Base-by-base conservation (phyloP, 2,113 vertebrate species). In the Cinclus cinclus region DNA sequence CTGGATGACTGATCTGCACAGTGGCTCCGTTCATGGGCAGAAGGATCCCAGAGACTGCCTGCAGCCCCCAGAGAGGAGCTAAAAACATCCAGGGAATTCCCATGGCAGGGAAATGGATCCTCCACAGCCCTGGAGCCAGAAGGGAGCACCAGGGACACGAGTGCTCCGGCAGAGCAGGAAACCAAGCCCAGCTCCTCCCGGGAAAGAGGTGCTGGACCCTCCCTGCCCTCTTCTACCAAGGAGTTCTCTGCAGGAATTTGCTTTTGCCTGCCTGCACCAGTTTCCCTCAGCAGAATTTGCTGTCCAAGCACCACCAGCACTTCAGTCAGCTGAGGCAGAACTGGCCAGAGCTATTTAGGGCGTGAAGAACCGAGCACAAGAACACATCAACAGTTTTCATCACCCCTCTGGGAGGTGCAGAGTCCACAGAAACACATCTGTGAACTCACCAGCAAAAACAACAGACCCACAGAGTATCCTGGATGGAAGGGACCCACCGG, bases 401-500 rank as follows among this genome's bases (percentile, higher is more conserved):
- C 50, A 8, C 13, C 46, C 46, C 37, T 10, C 46, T 16, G 58
- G 42, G 69, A 60, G 44, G 59, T 9, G 31, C 59, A 86, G n/a
- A 69, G 46, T 18, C 55, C 68, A 31, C 28, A 70, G 76, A 41
- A 92, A 74, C 3, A 1, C 67, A 20, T 18, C 56, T 69, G 74
- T 15, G 81, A 94, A 9, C 62, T 63, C 65, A 33, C 6, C 53
- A 77, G 42, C 41, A 39, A 33, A 64, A 79, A 37, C 0, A 1
- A 2, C 1, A 7, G 47, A 8, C 2, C 44, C 41, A 21, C 0
- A 1, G 35, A 22, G 22, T 6, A 14, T 17, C 39, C 50, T 14
- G 75, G 15, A 24, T 15, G 49, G 49, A 10, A 35, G 23, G 56
- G 55, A 30, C 17, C 17, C 37, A 4, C 22, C 2, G 23, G 64